Conservation (phyloP, 2,797 vertebrate species). For the Anolis apletophallus region DNA sequence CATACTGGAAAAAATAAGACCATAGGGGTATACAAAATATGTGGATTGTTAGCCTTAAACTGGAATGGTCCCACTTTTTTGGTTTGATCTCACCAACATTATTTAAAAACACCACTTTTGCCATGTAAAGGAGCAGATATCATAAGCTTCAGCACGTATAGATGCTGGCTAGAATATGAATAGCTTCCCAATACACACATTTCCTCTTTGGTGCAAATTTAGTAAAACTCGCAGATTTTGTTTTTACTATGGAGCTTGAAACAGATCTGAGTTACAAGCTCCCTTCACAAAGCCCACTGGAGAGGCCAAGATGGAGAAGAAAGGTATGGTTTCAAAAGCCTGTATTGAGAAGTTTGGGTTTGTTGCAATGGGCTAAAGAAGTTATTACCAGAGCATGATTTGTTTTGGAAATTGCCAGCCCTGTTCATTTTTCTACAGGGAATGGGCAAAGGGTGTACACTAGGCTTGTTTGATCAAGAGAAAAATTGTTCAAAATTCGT, state of each 20-base stretch:
- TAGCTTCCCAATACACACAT: constrained; percentile 54
- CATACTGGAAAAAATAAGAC: constrained; percentile 10
- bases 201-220: constrained; percentile 57
- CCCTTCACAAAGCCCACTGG: no score
- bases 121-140: constrained; percentile 64
- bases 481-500: no score
- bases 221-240: constrained; percentile 46
- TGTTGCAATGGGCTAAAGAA: no score
- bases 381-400: no score
- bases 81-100: constrained; percentile 34
- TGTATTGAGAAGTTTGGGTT: no score
- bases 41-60: constrained; percentile 50
- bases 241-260: no score
- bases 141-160: constrained; percentile 41
- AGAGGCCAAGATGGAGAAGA: no score
- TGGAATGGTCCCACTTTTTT: constrained; percentile 27
- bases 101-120: constrained; percentile 54
- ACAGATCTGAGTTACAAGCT: no score
- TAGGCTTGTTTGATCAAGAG: no score
- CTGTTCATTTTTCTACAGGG: background rate
- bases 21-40: constrained; percentile 37
- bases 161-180: constrained; percentile 41
- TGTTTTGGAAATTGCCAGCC: background rate
- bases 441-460: background rate
- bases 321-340: no score